Conservation (phyloP, 2,888 invertebrate genomes). For the Limnephilus lunatus region DNA sequence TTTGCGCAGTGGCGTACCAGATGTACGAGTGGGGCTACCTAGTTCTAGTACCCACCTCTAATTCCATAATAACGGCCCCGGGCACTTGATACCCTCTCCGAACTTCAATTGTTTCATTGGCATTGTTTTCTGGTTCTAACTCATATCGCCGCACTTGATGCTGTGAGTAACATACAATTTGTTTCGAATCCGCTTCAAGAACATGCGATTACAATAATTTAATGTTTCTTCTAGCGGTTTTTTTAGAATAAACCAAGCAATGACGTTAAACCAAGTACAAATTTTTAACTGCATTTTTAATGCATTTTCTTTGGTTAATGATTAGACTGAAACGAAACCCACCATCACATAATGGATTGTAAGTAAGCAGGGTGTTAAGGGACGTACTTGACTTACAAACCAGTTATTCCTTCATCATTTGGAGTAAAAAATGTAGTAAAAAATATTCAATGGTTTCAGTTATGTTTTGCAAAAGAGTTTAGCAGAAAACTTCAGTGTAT, state of each 20-base stretch:
- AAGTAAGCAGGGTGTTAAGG: too few species aligned
- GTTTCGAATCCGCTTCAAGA: slow-evolving; percentile 12
- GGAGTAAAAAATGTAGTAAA: too few species aligned
- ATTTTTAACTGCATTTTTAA: not conserved
- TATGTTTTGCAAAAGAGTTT: too few species aligned
- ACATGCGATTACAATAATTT: not conserved
- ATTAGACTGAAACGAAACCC: not conserved
- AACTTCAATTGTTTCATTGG: slow-evolving; percentile 61
- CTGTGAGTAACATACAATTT: not conserved
- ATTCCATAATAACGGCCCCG: slow-evolving; percentile 51
- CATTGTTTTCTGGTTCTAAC: slow-evolving; percentile 55
- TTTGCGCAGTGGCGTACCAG: not conserved
- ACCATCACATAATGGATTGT: too few species aligned
- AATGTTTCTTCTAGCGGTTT: not conserved
- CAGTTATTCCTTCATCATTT: too few species aligned
- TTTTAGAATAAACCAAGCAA: not conserved
- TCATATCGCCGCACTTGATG: slow-evolving; percentile 22
- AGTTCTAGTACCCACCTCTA: slow-evolving; percentile 35
- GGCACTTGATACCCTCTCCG: slow-evolving; percentile 44
- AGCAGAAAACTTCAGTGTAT: too few species aligned
- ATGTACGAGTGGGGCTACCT: slow-evolving; percentile 1
- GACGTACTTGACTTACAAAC: too few species aligned
- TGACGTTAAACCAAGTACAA: too few species aligned
- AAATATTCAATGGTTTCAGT: too few species aligned
- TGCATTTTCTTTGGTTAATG: not conserved